Evolutionary conservation across 2,113 vertebrate genomes (phyloP), one percentile per base, ranked within the genome.

Genomic region (Amblyornis subalaris): DNA sequence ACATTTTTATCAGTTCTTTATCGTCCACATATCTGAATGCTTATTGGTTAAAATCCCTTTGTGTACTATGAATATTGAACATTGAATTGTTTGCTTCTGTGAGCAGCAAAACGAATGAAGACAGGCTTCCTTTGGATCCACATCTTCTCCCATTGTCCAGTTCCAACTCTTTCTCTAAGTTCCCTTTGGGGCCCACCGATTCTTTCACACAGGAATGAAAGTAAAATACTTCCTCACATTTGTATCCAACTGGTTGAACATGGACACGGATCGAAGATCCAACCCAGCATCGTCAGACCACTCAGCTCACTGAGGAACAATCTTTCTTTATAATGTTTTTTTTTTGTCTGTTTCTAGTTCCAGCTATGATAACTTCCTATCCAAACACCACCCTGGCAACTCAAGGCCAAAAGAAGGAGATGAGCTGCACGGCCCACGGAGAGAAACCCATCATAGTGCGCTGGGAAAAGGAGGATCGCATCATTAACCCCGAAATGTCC

Each of bases 281-380:
- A 54, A 7, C 14, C 7, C 16, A 29, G 31, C 1, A 18, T 12
- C 44, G 28, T n/a, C 69, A 80, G 3, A 67, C 13, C 55, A 57
- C 12, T 42, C 14, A 17, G 20, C 20, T 70, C 33, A 26, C 58
- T 65, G 40, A 96, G 74, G 33, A 89, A 44, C 1, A 1, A 36
- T 45, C 3, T 69, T 31, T 35, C 64, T 74, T 62, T 65, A 42
- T 23, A n/a, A 38, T 38, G 8, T 38, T 38, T 38, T 51, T 84
- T 2, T 88, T 77, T 83, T 96, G 55, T 93, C 26, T 88, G 16
- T 9, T 96, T 97, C 92, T 44, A 99, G 99, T 99, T 96, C 99
- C 99, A n/a, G 99, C 99, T 9, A 99, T 99, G 99, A 99, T 99
- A 96, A 99, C 99, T 2, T 99, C 99, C 44, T 99, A 99, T 90